A percentile compares a stretch with the other conserved stretches of the same genome.
These are phyloP conservation scores for Matsumurasca onukii DNA, from an alignment of 1,140 invertebrate genomes.

Conservation along the genomic window DNA sequence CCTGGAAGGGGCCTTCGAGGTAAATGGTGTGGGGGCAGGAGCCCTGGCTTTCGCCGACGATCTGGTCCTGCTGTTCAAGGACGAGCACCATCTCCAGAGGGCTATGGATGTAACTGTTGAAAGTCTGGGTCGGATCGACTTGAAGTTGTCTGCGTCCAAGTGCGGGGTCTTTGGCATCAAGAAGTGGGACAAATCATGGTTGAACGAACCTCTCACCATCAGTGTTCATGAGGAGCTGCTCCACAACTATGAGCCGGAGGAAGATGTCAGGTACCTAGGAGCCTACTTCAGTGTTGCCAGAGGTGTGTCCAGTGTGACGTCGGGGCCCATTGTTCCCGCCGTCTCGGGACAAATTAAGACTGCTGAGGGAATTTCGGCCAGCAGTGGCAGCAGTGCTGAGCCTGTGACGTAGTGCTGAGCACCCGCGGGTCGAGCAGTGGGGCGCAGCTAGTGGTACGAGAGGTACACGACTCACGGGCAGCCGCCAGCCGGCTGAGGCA, in stretches of 20 bases:
- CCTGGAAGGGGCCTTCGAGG: not conserved
- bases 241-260: not conserved
- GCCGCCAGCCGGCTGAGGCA: too few relatives aligned
- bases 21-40: conserved; percentile 8
- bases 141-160: not conserved
- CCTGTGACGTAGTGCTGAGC: too few relatives aligned
- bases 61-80: conserved; percentile 38
- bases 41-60: conserved; percentile 46
- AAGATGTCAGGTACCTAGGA: not conserved
- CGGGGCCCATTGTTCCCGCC: too few relatives aligned
- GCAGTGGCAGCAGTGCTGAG: too few relatives aligned
- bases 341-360: too few relatives aligned
- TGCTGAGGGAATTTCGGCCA: too few relatives aligned
- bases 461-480: too few relatives aligned
- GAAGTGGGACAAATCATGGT: not conserved
- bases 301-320: not conserved
- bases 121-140: too few relatives aligned
- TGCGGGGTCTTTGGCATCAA: not conserved
- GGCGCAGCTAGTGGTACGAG: too few relatives aligned
- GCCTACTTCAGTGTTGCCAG: not conserved
- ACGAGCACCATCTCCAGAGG: not conserved
- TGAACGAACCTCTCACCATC: too few relatives aligned
- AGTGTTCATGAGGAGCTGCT: not conserved
- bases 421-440: too few relatives aligned
- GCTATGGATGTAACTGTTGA: too few relatives aligned